Evolutionary conservation across 2,113 vertebrate genomes (phyloP), one percentile per base, ranked within the genome.

Genomic region (Pteronura brasiliensis): DNA sequence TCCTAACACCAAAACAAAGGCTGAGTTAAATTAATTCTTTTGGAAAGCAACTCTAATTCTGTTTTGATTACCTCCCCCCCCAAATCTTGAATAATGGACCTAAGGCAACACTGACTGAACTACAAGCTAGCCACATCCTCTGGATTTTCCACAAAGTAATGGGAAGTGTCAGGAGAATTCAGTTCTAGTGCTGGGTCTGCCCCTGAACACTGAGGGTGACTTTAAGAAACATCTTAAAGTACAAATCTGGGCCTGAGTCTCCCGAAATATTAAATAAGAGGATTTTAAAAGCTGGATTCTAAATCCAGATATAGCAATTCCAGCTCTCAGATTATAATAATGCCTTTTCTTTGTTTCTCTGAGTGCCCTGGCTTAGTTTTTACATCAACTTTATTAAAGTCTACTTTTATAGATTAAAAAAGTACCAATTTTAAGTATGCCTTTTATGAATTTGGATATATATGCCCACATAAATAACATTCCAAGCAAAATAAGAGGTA

Each of bases 21-120:
- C 36, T 97, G 95, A 96, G 98, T 98, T 97, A 97, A 25, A 1
- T 77, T 95, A 98, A 97, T 98, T 74, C 69, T 47, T 85, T 8
- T 57, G 96, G 92, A 97, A 97, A 44, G 10, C 82, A 84, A 98
- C 71, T 39, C 71, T 61, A 29, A 90, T 27, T 71, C 10, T 88
- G 49, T 14, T 82, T 96, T 93, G 47, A n/a, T 69, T 82, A 81
- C 61, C 14, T 21, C 6, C 27, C 0, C 6, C 17, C 3, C 34
- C 39, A 67, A 69, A 59, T n/a, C 47, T 42, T 86, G 55, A 59
- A 39, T 49, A 81, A 93, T 27, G 21, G 84, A 86, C 93, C 4
- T n/a, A 86, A 87, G n/a, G 25, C 67, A 93, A 44, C 20, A 18
- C 2, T 44, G 34, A 9, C 59, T 72, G 36, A 29, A 3, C 55